A percentile compares a stretch with the other conserved stretches of the same genome.
phyloP scores from a whole-genome alignment of 2,888 invertebrate genomes.

The Pegoplata infirma region DNA sequence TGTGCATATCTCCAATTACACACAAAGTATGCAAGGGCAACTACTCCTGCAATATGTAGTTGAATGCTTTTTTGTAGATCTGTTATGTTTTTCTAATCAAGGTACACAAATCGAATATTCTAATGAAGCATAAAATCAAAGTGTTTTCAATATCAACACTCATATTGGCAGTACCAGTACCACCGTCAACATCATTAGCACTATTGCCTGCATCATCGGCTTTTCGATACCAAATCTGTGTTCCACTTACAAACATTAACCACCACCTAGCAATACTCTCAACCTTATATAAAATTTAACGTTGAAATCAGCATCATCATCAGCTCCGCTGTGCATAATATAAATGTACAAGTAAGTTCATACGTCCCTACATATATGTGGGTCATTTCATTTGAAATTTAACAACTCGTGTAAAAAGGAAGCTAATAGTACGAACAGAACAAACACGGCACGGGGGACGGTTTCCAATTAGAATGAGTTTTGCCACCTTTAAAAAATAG shows the following conservation, averaged over 20 bases:
- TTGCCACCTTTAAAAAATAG: too few relatives aligned
- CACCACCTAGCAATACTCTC: neutral
- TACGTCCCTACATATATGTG: neutral
- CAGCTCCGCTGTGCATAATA: neutral
- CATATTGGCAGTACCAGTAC: neutral
- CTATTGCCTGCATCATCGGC: too few relatives aligned
- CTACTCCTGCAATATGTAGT: neutral
- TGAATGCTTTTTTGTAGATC: neutral
- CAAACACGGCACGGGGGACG: too few relatives aligned
- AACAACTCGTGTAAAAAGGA: too few relatives aligned
- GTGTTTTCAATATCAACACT: slow-evolving; percentile 24
- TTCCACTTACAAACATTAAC: slow-evolving; percentile 26
- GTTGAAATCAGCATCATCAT: slow-evolving; percentile 20
- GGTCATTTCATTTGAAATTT: too few relatives aligned
- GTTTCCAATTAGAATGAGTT: too few relatives aligned
- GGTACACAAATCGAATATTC: slow-evolving; percentile 61
- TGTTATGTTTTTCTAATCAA: slow-evolving; percentile 70
- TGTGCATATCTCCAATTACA: too few relatives aligned
- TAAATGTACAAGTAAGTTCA: neutral
- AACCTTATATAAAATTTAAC: neutral
- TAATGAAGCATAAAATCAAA: slow-evolving; percentile 56
- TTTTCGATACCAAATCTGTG: slow-evolving; percentile 13
- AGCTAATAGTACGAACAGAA: too few relatives aligned
- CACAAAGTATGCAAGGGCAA: too few relatives aligned
- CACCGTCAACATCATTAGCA: neutral